These are phyloP conservation scores for Thalpophila matura DNA, from an alignment of 2,888 invertebrate genomes.

Conservation along the genomic window DNA sequence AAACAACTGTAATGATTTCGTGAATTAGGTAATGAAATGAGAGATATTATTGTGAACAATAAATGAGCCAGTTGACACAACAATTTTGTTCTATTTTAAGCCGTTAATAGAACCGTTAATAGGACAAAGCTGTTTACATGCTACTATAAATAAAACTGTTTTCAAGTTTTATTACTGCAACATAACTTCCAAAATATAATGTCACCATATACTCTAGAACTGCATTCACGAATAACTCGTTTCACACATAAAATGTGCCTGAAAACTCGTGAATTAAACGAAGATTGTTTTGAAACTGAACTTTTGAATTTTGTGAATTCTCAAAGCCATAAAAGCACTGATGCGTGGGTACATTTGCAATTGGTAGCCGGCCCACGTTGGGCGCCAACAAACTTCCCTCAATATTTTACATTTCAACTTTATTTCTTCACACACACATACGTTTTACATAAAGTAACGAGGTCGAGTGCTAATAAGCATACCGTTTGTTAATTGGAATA, in stretches of 20 bases:
- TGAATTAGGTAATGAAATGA: slow-evolving; percentile 25
- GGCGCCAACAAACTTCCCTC: slow-evolving; percentile 77
- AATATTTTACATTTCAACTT: slow-evolving; percentile 59
- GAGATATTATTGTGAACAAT: slow-evolving; percentile 28
- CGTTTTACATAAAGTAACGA: slow-evolving; percentile 53
- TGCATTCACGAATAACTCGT: slow-evolving; percentile 43
- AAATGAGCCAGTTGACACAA: slow-evolving; percentile 25
- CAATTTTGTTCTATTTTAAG: slow-evolving; percentile 20
- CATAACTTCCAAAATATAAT: neutral
- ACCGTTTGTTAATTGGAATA: slow-evolving; percentile 59
- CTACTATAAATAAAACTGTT: slow-evolving; percentile 11
- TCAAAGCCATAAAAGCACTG: slow-evolving; percentile 75
- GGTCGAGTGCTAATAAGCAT: slow-evolving; percentile 62
- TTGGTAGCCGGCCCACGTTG: slow-evolving; percentile 67
- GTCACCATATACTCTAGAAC: slow-evolving; percentile 14
- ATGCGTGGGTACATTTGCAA: slow-evolving; percentile 76
- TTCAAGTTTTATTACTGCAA: slow-evolving; percentile 12
- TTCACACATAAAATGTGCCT: slow-evolving; percentile 46
- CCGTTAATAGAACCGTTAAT: slow-evolving; percentile 12
- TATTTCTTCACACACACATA: slow-evolving; percentile 60
- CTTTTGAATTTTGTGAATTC: slow-evolving; percentile 71
- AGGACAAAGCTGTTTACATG: neutral
- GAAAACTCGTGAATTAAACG: slow-evolving; percentile 67
- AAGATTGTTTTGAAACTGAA: slow-evolving; percentile 71
- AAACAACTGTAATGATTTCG: slow-evolving; percentile 34